A percentile compares a stretch with the other conserved stretches of the same genome.
Conservation (phyloP, 2,797 vertebrate genomes). For the Tachyglossus aculeatus region DNA sequence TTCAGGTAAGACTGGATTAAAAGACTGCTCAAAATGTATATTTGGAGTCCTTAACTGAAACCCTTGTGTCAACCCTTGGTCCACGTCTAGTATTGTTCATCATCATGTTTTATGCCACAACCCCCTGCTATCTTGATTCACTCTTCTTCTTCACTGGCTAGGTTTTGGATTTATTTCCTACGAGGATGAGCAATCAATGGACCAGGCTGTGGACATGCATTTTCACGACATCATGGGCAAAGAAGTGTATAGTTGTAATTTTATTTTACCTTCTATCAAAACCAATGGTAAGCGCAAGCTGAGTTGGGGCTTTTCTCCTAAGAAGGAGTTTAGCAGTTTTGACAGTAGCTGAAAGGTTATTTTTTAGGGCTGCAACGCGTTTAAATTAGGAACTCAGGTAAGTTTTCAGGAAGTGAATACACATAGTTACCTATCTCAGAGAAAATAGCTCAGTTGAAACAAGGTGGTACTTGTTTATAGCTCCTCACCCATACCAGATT, state of each 20-base stretch:
- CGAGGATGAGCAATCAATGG: slow-evolving; percentile 99
- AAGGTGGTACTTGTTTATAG: too few species aligned
- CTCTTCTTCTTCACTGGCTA: slow-evolving; percentile 99
- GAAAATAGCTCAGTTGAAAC: too few species aligned
- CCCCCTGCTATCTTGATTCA: slow-evolving; percentile 99
- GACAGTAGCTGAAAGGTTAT: too few species aligned
- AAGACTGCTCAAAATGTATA: slow-evolving; percentile 59
- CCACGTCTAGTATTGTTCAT: slow-evolving; percentile 97
- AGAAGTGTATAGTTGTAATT: slow-evolving; percentile 99
- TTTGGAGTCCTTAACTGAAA: slow-evolving; percentile 81
- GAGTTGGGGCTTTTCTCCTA: fast-evolving
- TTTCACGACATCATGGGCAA: slow-evolving; percentile 99
- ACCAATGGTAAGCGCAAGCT: slow-evolving; percentile 75
- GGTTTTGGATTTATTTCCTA: slow-evolving; percentile 99
- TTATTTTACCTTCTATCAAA: slow-evolving; percentile 99
- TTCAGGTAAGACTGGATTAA: slow-evolving; percentile 65
- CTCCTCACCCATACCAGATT: too few species aligned
- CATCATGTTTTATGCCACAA: slow-evolving; percentile 99
- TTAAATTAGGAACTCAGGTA: not conserved
- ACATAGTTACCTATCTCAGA: too few species aligned
- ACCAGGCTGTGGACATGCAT: slow-evolving; percentile 99
- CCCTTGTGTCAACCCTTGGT: slow-evolving; percentile 87
- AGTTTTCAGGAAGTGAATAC: not conserved
- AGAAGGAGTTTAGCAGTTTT: fast-evolving
- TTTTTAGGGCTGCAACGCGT: too few species aligned